phyloP scores from a whole-genome alignment of 1,140 invertebrate genomes.

The Radopholus similis region DNA sequence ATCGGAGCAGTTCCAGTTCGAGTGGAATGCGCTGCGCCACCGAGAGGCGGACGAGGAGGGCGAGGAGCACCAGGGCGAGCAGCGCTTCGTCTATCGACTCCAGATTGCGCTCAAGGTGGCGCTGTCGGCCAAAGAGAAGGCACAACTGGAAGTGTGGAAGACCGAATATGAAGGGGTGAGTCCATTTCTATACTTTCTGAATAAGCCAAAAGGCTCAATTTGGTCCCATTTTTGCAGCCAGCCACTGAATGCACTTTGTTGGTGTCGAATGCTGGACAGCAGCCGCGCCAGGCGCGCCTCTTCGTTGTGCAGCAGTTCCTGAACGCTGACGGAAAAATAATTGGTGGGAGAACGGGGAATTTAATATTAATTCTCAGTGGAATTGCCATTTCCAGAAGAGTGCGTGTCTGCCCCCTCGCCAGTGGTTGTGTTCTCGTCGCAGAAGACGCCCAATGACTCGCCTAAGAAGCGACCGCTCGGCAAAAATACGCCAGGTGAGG shows the following conservation, averaged over 20 bases:
- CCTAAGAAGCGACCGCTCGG: slow-evolving; percentile 30
- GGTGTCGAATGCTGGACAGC: slow-evolving; percentile 19
- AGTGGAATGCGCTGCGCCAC: slow-evolving; percentile 38
- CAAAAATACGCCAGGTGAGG: slow-evolving; percentile 4
- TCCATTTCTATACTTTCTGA: neutral
- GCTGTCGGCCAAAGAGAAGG: slow-evolving; percentile 25
- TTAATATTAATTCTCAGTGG: neutral
- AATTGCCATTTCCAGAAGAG: slow-evolving; percentile 24
- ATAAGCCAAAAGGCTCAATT: neutral
- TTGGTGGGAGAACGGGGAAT: no score
- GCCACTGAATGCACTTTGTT: slow-evolving; percentile 37
- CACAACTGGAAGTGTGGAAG: slow-evolving; percentile 37
- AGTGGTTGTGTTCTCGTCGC: slow-evolving; percentile 38
- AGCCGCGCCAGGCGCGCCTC: slow-evolving; percentile 47
- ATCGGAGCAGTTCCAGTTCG: slow-evolving; percentile 49
- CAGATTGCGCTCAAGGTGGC: slow-evolving; percentile 38
- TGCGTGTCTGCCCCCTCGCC: slow-evolving; percentile 44
- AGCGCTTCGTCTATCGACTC: slow-evolving; percentile 33
- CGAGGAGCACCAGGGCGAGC: slow-evolving; percentile 1
- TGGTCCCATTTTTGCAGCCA: neutral
- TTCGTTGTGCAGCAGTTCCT: slow-evolving; percentile 41
- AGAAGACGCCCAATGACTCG: slow-evolving; percentile 28
- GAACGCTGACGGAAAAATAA: slow-evolving; percentile 13
- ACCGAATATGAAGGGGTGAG: slow-evolving; percentile 49
- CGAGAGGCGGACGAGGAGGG: neutral